phyloP scores from a whole-genome alignment of 2,888 invertebrate species.

The Pseudoips prasinana region DNA sequence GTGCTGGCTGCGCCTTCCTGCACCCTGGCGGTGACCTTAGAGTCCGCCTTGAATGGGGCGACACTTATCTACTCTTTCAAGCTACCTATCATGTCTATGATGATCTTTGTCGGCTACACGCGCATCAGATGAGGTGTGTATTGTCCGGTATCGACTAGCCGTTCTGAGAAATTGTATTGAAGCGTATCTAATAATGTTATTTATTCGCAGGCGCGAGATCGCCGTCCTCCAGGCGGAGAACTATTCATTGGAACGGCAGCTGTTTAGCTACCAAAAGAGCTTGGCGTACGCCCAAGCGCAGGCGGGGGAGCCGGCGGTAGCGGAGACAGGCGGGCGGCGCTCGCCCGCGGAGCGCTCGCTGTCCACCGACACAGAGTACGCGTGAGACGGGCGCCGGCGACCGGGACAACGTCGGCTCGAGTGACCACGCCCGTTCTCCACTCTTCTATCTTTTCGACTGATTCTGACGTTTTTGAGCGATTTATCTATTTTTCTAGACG shows the following conservation, averaged over 20 bases:
- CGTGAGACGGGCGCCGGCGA: constrained; percentile 76
- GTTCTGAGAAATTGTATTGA: not conserved
- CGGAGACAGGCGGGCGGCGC: constrained; percentile 60
- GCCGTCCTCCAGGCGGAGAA: constrained; percentile 91
- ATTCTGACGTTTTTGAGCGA: constrained; percentile 80
- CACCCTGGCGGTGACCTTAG: constrained; percentile 88
- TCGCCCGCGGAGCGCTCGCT: constrained; percentile 82
- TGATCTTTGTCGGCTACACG: constrained; percentile 89
- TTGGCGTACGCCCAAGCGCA: constrained; percentile 87
- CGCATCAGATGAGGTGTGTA: constrained; percentile 90
- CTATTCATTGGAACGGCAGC: constrained; percentile 89
- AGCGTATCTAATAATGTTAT: not conserved
- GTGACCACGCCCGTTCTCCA: constrained; percentile 47
- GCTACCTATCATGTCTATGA: constrained; percentile 92
- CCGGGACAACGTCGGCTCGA: not conserved
- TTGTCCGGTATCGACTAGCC: not conserved
- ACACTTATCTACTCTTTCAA: constrained; percentile 90
- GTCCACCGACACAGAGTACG: constrained; percentile 88
- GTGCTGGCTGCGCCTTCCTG: constrained; percentile 85
- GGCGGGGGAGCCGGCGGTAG: constrained; percentile 73
- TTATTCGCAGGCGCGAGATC: constrained; percentile 86
- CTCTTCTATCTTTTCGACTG: constrained; percentile 78
- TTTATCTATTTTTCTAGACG: constrained; percentile 82
- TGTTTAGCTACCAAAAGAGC: constrained; percentile 92
- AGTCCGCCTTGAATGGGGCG: constrained; percentile 91